Percentiles rank a stretch among this genome's conserved stretches.
Conservation (phyloP, 2,113 vertebrate genomes). For the Pyrgilauda ruficollis region DNA sequence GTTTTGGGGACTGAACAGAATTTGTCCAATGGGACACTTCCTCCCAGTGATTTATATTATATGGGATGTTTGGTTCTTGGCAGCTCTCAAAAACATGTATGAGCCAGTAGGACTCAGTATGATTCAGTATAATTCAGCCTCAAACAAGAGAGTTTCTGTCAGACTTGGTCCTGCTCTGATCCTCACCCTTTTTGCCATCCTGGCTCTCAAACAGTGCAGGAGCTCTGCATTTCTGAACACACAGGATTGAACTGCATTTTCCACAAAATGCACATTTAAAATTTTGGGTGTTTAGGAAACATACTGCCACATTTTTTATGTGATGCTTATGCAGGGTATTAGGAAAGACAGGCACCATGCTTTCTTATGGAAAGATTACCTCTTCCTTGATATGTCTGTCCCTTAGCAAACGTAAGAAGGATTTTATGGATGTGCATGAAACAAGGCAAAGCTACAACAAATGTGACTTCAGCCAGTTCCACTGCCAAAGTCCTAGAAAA, state of each 20-base stretch:
- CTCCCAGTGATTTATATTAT: background rate
- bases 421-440: background rate
- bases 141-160: background rate
- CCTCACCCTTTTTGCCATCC: background rate
- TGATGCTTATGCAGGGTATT: background rate
- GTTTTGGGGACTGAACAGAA: background rate
- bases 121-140: background rate
- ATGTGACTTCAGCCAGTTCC: slow-evolving; percentile 25
- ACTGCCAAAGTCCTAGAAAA: slow-evolving; percentile 27
- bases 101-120: background rate
- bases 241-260: background rate
- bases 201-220: background rate
- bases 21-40: background rate
- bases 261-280: background rate
- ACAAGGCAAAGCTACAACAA: background rate
- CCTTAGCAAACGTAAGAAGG: background rate
- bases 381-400: background rate
- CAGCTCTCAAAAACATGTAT: background rate
- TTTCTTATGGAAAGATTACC: background rate
- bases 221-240: background rate
- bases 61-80: background rate
- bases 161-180: background rate
- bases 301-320: background rate
- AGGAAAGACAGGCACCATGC: background rate
- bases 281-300: background rate